Evolutionary conservation across 1,140 invertebrate species (phyloP).

Genomic region (Penaeus chinensis): DNA sequence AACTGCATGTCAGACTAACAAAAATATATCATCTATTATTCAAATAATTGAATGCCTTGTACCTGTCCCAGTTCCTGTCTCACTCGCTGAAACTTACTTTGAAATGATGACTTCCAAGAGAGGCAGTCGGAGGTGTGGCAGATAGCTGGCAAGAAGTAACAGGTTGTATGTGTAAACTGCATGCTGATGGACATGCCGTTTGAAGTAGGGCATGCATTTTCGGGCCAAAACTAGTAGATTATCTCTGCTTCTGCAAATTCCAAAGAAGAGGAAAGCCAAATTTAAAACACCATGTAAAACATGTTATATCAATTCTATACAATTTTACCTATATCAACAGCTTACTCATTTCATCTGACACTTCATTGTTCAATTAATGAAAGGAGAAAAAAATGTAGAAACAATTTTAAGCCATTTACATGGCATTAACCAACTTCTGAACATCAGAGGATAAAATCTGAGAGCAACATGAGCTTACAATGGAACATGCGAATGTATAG

Average conservation of each 20-base stretch:
- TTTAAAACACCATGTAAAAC: too few relatives aligned
- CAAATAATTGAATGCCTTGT: neutral
- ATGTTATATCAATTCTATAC: too few relatives aligned
- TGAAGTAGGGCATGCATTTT: conserved; percentile 41
- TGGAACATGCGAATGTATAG: conserved; percentile 31
- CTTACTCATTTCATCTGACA: too few relatives aligned
- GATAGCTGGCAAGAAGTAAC: conserved; percentile 2
- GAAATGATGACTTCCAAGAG: conserved; percentile 30
- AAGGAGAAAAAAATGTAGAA: neutral
- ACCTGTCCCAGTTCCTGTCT: neutral
- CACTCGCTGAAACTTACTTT: conserved; percentile 13
- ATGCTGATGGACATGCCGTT: conserved; percentile 18
- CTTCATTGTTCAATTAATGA: neutral
- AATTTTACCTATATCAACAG: too few relatives aligned
- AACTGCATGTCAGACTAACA: too few relatives aligned
- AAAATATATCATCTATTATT: too few relatives aligned
- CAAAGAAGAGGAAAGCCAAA: too few relatives aligned
- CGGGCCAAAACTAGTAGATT: conserved; percentile 24
- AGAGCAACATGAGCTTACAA: conserved; percentile 11
- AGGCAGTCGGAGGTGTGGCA: conserved; percentile 21
- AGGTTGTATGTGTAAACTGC: conserved; percentile 31
- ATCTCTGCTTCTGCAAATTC: conserved; percentile 21
- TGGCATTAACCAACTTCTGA: too few relatives aligned
- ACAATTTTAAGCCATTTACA: too few relatives aligned
- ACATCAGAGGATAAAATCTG: too few relatives aligned